These are phyloP conservation scores for Pentamera pediparva DNA, from an alignment of 53 echinoderm and acorn worm genomes.

Conservation along the genomic window DNA sequence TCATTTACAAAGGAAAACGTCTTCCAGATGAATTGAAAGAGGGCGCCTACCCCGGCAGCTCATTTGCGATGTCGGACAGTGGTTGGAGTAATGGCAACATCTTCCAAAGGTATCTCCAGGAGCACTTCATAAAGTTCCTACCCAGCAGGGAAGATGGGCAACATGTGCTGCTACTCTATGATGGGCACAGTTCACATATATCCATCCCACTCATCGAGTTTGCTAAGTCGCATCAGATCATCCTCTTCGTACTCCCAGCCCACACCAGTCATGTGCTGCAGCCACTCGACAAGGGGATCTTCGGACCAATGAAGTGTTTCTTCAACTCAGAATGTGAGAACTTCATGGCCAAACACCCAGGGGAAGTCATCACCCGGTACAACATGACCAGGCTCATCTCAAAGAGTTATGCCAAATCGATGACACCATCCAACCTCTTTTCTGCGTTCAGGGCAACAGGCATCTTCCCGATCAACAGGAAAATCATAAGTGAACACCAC, in stretches of 20 bases:
- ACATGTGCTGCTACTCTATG: background rate
- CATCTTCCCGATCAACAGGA: too few species aligned
- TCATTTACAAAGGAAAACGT: background rate
- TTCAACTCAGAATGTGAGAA: background rate
- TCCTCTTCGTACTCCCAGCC: background rate
- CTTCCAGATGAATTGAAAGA: background rate
- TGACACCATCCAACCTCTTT: background rate
- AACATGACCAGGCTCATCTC: background rate
- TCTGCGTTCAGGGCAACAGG: background rate
- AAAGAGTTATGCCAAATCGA: background rate
- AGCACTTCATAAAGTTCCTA: background rate
- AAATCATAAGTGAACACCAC: too few species aligned
- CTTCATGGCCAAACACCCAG: background rate
- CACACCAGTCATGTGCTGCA: constrained; percentile 9
- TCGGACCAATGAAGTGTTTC: background rate
- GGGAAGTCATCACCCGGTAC: background rate
- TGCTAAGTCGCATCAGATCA: background rate
- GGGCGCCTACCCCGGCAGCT: constrained; percentile 12
- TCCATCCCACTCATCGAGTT: background rate
- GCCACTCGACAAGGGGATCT: background rate
- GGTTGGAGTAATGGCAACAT: constrained; percentile 12
- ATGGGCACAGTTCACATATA: background rate
- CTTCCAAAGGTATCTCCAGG: background rate
- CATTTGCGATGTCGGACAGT: background rate
- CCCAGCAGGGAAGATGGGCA: background rate